Percentiles rank a stretch among this genome's conserved stretches.
Conservation (phyloP, 2,113 vertebrate genomes). For the Nerophis ophidion region DNA sequence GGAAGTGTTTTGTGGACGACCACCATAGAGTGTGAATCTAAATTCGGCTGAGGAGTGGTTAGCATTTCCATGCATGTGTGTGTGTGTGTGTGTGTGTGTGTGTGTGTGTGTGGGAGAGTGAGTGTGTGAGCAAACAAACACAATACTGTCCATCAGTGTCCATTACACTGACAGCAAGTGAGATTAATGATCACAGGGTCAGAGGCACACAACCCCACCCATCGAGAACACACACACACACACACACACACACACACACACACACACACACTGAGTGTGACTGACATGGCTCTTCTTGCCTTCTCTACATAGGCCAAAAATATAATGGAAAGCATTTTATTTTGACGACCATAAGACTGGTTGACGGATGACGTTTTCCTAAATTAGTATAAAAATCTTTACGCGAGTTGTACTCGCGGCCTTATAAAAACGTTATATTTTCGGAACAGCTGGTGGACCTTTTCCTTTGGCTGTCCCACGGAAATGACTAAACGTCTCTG, state of each 20-base stretch:
- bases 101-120: conserved; percentile 43
- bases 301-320: neutral
- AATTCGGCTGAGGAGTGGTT: conserved; percentile 4
- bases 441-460: conserved; percentile 1
- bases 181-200: conserved; percentile 80
- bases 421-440: neutral
- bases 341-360: no score
- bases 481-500: conserved; percentile 45
- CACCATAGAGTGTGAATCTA: neutral
- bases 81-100: neutral
- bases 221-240: conserved; percentile 32
- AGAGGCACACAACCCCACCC: conserved; percentile 44
- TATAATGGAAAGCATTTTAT: no score
- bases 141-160: conserved; percentile 72
- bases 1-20: neutral
- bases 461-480: neutral
- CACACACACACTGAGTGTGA: conserved; percentile 8
- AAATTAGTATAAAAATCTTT: neutral
- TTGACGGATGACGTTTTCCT: neutral
- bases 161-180: conserved; percentile 73
- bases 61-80: conserved; percentile 18
- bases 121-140: conserved; percentile 49
- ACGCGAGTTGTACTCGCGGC: neutral
- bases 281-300: neutral
- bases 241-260: conserved; percentile 35